Percentiles rank a stretch among this genome's conserved stretches.
phyloP scores from a whole-genome alignment of 2,113 vertebrate genomes.

The Syngnathus typhle region DNA sequence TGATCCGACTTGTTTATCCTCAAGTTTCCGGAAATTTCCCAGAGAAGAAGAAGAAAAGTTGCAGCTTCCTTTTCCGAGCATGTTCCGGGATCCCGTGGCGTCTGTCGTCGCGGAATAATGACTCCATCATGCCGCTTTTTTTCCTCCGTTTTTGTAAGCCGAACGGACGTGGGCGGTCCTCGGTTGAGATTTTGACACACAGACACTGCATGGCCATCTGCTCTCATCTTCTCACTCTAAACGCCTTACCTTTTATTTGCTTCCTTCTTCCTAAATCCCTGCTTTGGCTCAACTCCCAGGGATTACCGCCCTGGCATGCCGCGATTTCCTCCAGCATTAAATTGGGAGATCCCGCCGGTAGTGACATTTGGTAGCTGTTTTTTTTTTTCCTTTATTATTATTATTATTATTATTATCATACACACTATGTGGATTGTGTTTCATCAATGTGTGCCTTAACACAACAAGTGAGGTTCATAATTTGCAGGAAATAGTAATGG shows the following conservation, averaged over 20 bases:
- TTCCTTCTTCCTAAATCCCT: conserved; percentile 1
- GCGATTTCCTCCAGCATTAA: conserved; percentile 23
- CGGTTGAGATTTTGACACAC: conserved; percentile 3
- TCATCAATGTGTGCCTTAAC: no score
- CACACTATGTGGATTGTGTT: conserved; percentile 28
- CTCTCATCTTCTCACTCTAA: conserved; percentile 50
- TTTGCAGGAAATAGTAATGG: neutral
- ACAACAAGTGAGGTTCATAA: neutral
- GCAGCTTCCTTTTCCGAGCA: neutral
- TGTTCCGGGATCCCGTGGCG: neutral
- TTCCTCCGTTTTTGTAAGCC: neutral
- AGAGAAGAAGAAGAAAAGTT: no score
- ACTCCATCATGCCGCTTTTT: neutral
- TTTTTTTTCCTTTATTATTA: neutral
- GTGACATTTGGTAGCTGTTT: conserved; percentile 32
- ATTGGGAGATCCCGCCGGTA: conserved; percentile 39
- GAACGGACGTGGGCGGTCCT: neutral
- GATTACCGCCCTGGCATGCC: conserved; percentile 23
- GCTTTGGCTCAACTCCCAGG: neutral
- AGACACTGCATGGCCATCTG: conserved; percentile 53
- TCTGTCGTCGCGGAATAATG: neutral
- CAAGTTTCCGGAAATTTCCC: neutral
- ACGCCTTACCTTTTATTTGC: conserved; percentile 30
- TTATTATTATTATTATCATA: neutral
- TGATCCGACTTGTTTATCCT: neutral